These are phyloP conservation scores for Umimayanthus kanabou DNA, from an alignment of 92 coral and sea anemone genomes.

Conservation along the genomic window DNA sequence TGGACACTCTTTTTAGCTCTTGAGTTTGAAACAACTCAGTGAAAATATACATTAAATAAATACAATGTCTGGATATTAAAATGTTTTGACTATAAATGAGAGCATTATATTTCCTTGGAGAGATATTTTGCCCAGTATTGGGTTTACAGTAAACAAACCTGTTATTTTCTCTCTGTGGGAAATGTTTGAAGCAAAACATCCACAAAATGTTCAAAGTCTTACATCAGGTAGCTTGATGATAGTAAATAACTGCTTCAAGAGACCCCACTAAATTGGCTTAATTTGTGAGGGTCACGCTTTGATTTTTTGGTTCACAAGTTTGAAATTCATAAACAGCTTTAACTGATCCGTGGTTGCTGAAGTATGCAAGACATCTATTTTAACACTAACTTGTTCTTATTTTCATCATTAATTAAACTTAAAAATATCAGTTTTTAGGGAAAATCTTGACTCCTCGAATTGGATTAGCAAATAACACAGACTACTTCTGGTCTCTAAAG, in stretches of 20 bases:
- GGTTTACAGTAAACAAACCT: background rate
- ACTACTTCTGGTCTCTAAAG: background rate
- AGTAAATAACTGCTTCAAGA: background rate
- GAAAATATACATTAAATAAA: no score
- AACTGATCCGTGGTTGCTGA: background rate
- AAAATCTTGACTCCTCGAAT: background rate
- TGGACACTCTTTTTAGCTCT: background rate
- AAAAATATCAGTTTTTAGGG: background rate
- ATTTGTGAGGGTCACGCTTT: background rate
- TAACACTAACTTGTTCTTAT: background rate
- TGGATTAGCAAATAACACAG: background rate
- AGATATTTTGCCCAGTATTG: background rate
- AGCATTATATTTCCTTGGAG: background rate
- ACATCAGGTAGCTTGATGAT: background rate
- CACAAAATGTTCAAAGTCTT: background rate
- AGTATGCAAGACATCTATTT: background rate
- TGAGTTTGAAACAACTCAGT: background rate
- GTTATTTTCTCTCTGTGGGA: background rate
- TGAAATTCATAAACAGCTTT: background rate
- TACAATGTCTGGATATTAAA: no score
- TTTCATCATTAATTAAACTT: background rate
- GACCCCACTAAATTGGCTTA: background rate
- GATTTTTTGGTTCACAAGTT: background rate
- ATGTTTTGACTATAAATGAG: background rate
- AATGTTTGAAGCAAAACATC: background rate